These are phyloP conservation scores for Itoplectis maculator DNA, from an alignment of 2,888 invertebrate genomes.

Conservation along the genomic window DNA sequence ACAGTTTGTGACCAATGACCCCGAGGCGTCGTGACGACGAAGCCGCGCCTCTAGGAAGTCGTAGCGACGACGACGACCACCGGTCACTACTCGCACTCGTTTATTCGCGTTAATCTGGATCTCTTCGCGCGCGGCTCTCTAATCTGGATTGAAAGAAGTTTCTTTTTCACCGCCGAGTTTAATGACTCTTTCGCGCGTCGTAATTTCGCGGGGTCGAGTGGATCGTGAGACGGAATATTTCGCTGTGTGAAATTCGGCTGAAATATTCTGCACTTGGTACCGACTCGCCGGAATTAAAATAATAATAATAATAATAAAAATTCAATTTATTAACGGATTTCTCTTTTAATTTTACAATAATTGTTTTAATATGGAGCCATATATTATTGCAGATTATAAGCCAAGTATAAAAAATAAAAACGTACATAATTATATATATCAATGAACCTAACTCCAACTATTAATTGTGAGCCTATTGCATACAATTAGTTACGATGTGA, in stretches of 20 bases:
- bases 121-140: conserved; percentile 32
- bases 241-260: too few relatives aligned
- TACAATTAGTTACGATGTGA: too few relatives aligned
- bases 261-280: too few relatives aligned
- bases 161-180: conserved; percentile 11
- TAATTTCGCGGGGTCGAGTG: background rate
- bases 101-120: conserved; percentile 59
- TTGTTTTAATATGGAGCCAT: conserved; percentile 42
- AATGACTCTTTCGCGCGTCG: background rate
- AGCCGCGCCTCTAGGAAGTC: conserved; percentile 83
- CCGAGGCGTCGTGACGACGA: conserved; percentile 80
- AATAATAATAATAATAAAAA: too few relatives aligned
- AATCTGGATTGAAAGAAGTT: conserved; percentile 49
- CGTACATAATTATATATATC: too few relatives aligned
- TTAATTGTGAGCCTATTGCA: too few relatives aligned
- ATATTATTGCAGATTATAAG: conserved; percentile 57
- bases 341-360: too few relatives aligned
- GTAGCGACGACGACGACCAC: conserved; percentile 78
- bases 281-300: too few relatives aligned
- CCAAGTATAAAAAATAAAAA: too few relatives aligned
- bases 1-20: conserved; percentile 81
- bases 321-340: too few relatives aligned
- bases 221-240: too few relatives aligned
- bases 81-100: conserved; percentile 63
- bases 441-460: too few relatives aligned